Percentiles rank a stretch among this genome's conserved stretches.
phyloP scores from a whole-genome alignment of 2,888 invertebrate species.

The Idaea straminata region DNA sequence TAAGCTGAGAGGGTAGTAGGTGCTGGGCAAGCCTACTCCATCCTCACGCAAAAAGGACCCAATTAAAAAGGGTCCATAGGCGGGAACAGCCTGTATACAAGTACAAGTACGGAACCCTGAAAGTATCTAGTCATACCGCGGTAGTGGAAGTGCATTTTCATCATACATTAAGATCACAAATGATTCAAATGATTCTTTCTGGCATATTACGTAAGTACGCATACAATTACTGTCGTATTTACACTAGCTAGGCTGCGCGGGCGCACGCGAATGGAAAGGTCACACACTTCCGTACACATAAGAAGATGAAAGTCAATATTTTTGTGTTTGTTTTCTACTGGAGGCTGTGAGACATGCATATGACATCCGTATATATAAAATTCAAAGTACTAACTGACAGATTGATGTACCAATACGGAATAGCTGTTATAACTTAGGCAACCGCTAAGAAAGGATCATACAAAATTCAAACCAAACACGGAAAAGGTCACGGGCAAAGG shows the following conservation, averaged over 20 bases:
- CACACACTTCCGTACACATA: neutral
- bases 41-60: too few relatives aligned
- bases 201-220: neutral
- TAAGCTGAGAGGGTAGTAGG: too few relatives aligned
- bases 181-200: neutral
- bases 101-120: neutral
- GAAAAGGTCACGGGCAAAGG: too few relatives aligned
- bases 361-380: too few relatives aligned
- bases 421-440: too few relatives aligned
- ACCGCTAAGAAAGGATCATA: too few relatives aligned
- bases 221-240: neutral
- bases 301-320: neutral
- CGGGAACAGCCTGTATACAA: too few relatives aligned
- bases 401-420: too few relatives aligned
- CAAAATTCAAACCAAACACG: too few relatives aligned
- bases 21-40: too few relatives aligned
- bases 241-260: neutral
- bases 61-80: too few relatives aligned
- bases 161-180: neutral
- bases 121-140: neutral
- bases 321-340: neutral
- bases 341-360: neutral
- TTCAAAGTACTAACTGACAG: too few relatives aligned
- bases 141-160: slow-evolving; percentile 1
- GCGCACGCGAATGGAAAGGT: slow-evolving; percentile 1